phyloP scores from a whole-genome alignment of 2,797 vertebrate species.

The Rhyacichthys aspro region DNA sequence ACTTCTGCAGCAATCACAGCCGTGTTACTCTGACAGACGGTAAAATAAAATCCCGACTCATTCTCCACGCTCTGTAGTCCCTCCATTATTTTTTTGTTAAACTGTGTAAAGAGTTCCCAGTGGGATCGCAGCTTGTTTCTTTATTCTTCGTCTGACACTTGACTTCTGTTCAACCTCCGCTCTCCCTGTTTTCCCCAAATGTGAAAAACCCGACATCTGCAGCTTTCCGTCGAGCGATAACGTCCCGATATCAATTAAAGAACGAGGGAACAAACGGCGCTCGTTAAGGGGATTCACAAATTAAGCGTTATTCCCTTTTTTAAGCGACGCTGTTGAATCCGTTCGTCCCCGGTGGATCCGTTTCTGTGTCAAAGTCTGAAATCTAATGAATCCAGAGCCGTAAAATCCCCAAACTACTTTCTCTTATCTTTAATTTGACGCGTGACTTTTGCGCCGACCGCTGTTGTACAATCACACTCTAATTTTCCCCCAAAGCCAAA shows the following conservation, averaged over 20 bases:
- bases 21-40: no score
- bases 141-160: slow-evolving; percentile 1
- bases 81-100: no score
- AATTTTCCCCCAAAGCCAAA: slow-evolving; percentile 72
- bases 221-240: slow-evolving; percentile 21
- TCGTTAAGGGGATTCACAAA: slow-evolving; percentile 50
- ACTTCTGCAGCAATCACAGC: no score
- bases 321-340: slow-evolving; percentile 53
- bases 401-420: slow-evolving; percentile 61
- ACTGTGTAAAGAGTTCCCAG: no score
- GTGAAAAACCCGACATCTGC: slow-evolving; percentile 24
- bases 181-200: neutral
- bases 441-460: slow-evolving; percentile 62
- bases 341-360: slow-evolving; percentile 50
- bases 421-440: slow-evolving; percentile 74
- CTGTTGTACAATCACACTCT: slow-evolving; percentile 73
- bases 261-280: slow-evolving; percentile 6
- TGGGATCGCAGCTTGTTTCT: no score
- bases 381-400: slow-evolving; percentile 67
- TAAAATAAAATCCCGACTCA: no score
- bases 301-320: slow-evolving; percentile 54
- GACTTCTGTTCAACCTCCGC: slow-evolving; percentile 19
- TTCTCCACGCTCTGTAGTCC: no score
- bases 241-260: slow-evolving; percentile 62
- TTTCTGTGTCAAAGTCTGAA: slow-evolving; percentile 68